Conservation (phyloP, 1,140 invertebrate genomes). For the Panulirus ornatus region DNA sequence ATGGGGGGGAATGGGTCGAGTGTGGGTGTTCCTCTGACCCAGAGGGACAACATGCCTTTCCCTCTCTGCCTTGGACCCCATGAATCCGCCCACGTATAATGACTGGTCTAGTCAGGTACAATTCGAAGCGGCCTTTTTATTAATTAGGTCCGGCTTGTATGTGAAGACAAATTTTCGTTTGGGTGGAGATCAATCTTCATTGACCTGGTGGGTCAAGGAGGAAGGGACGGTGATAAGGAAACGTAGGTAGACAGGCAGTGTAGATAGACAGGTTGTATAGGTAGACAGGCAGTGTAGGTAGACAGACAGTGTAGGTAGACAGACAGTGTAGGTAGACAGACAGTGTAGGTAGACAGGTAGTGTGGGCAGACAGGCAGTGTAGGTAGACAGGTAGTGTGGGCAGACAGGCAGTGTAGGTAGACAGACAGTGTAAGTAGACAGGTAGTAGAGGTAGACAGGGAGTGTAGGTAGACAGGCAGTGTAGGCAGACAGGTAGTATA, state of each 20-base stretch:
- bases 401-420: too few species aligned
- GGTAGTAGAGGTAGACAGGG: too few species aligned
- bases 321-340: too few species aligned
- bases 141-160: slow-evolving; percentile 42
- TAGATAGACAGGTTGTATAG: too few species aligned
- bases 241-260: neutral
- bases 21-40: neutral
- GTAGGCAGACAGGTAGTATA: too few species aligned
- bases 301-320: too few species aligned
- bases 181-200: neutral
- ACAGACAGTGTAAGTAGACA: too few species aligned
- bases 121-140: slow-evolving; percentile 51
- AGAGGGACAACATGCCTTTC: neutral
- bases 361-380: too few species aligned
- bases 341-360: too few species aligned
- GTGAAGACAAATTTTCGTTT: slow-evolving; percentile 48
- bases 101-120: slow-evolving; percentile 50
- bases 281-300: too few species aligned
- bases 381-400: too few species aligned
- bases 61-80: neutral
- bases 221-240: neutral
- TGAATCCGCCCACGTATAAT: slow-evolving; percentile 15
- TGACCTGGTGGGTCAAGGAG: neutral
- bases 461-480: too few species aligned
- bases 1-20: slow-evolving; percentile 2